Evolutionary conservation across 2,113 vertebrate species (phyloP).

Genomic region (Dryoscopus gambensis): DNA sequence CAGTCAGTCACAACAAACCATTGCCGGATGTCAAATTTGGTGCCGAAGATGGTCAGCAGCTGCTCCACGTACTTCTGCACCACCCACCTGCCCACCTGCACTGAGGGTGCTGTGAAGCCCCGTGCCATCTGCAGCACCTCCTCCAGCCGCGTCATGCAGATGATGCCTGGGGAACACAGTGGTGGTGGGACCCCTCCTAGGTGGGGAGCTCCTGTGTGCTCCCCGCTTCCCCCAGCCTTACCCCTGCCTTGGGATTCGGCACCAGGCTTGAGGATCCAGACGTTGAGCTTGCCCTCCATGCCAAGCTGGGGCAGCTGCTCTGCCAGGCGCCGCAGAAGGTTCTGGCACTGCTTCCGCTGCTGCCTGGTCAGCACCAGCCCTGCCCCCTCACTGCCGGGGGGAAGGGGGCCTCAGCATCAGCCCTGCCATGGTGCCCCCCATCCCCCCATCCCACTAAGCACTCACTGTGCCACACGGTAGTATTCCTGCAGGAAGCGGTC

Average conservation of each 20-base stretch:
- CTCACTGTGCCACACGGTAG: constrained; percentile 85
- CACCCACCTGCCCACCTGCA: constrained; percentile 84
- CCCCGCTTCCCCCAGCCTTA: constrained; percentile 2
- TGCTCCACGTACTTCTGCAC: constrained; percentile 93
- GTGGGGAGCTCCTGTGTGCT: rapidly evolving
- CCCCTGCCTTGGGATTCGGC: constrained; percentile 89
- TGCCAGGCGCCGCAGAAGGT: constrained; percentile 69
- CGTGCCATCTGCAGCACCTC: constrained; percentile 81
- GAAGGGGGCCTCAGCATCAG: background rate
- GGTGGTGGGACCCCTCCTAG: background rate
- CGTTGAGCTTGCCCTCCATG: constrained; percentile 83
- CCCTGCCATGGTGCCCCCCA: rapidly evolving
- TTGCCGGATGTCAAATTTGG: constrained; percentile 92
- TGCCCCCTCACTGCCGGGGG: constrained; percentile 72
- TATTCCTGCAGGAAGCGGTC: constrained; percentile 79
- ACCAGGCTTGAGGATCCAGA: constrained; percentile 95
- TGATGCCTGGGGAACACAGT: constrained; percentile 72
- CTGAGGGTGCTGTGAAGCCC: constrained; percentile 40
- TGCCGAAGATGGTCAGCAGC: constrained; percentile 84
- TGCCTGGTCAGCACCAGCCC: constrained; percentile 57
- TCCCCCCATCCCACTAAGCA: background rate
- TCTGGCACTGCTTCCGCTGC: constrained; percentile 71
- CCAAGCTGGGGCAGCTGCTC: constrained; percentile 80
- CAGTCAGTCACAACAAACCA: constrained; percentile 95
- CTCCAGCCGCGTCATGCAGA: constrained; percentile 81